These are phyloP conservation scores for Lepisosteus oculatus DNA, from an alignment of 2,113 vertebrate species.

Conservation along the genomic window DNA sequence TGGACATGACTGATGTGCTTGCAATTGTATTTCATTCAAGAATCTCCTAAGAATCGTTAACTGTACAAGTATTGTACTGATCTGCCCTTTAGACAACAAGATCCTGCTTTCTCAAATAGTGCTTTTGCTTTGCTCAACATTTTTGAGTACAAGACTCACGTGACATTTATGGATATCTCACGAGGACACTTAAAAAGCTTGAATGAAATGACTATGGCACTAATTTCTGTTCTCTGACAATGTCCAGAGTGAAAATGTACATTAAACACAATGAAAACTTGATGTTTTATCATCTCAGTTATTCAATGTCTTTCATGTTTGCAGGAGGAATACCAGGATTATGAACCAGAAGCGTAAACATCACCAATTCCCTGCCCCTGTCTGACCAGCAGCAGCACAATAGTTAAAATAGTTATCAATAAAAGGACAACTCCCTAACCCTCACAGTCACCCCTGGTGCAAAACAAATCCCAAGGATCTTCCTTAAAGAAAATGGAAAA, in stretches of 20 bases:
- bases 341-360: constrained; percentile 94
- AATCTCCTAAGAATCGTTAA: too few species aligned
- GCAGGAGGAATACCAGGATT: constrained; percentile 93
- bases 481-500: constrained; percentile 59
- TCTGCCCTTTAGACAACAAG: too few species aligned
- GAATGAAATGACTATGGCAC: not conserved
- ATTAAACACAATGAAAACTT: too few species aligned
- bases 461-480: constrained; percentile 70
- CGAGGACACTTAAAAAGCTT: too few species aligned
- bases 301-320: constrained; percentile 15
- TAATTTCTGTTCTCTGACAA: not conserved
- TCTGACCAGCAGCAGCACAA: constrained; percentile 94
- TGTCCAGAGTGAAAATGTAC: too few species aligned
- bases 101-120: too few species aligned
- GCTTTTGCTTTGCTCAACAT: too few species aligned
- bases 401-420: constrained; percentile 65
- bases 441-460: constrained; percentile 64
- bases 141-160: too few species aligned
- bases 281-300: not conserved
- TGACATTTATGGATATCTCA: too few species aligned
- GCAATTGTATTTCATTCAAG: too few species aligned
- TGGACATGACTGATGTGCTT: too few species aligned
- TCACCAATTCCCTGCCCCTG: constrained; percentile 52
- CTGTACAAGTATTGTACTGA: too few species aligned
- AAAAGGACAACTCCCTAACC: constrained; percentile 67